Evolutionary conservation across 2,113 vertebrate genomes (phyloP), one percentile per base, ranked within the genome.

Genomic region (Grammomys dolichurus): DNA sequence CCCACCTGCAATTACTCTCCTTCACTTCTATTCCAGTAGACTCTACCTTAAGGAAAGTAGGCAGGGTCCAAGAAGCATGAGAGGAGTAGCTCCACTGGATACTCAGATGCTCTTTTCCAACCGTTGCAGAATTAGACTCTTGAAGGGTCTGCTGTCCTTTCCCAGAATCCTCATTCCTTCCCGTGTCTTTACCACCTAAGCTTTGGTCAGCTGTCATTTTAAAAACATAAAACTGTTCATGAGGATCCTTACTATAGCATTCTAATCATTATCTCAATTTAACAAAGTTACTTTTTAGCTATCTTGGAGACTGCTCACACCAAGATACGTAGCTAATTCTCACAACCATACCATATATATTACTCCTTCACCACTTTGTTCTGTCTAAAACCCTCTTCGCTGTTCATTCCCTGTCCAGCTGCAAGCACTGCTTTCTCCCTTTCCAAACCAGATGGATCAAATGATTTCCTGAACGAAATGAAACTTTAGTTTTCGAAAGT

Each of bases 401-500:
- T 26, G 17, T 19, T 31, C 31, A 56, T 16, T 56, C 14, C 60
- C 26, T 94, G 10, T 24, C 10, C 54, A 72, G 16, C 7, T 7
- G 1, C 17, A 77, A 36, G 10, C 3, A 58, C 28, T 31, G 5
- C 10, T 76, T 89, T 86, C 5, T 11, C 56, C 33, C 6, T 94
- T 77, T 10, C 46, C 72, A 96, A 56, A 82, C 40, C 19, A 89
- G 43, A 94, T 69, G n/a, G 87, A 91, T 78, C 22, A 36, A 85
- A n/a, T 93, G 11, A 86, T 91, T 80, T 91, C 75, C 51, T 13
- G 33, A 81, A 81, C n/a, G 10, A 22, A 56, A 56, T n/a, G 19
- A 81, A 81, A 80, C n/a, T 9, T 54, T 11, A 75, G 9, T 51
- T 7, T 87, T 40, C 31, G 43, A 87, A 85, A 90, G n/a, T 48